Percentiles rank a stretch among this genome's conserved stretches.
Conservation (phyloP, 2,888 invertebrate species). For the Adelognathus sp. region DNA sequence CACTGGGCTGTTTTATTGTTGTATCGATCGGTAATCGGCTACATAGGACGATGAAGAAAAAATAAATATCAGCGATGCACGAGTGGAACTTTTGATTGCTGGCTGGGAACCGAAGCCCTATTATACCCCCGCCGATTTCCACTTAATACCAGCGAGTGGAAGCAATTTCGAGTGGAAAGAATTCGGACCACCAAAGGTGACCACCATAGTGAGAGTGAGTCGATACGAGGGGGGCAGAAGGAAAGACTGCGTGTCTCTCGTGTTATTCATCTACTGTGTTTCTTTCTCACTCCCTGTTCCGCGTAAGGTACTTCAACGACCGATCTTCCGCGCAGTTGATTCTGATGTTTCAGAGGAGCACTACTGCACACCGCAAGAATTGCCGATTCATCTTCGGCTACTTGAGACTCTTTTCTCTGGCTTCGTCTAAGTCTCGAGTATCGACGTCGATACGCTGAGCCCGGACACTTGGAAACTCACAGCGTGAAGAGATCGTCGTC, state of each 20-base stretch:
- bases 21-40: conserved; percentile 47
- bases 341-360: conserved; percentile 63
- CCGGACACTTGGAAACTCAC: conserved; percentile 20
- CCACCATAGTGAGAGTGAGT: conserved; percentile 58
- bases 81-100: conserved; percentile 67
- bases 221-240: conserved; percentile 53
- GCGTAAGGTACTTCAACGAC: conserved; percentile 72
- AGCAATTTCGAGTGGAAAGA: conserved; percentile 78
- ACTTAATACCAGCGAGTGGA: conserved; percentile 72
- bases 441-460: conserved; percentile 67
- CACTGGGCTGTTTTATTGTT: conserved; percentile 23
- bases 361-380: conserved; percentile 65
- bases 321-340: conserved; percentile 61
- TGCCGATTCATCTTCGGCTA: conserved; percentile 78
- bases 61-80: conserved; percentile 10
- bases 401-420: conserved; percentile 64
- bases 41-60: conserved; percentile 1
- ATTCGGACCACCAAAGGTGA: conserved; percentile 79
- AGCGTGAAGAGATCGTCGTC: conserved; percentile 17
- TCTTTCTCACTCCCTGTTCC: conserved; percentile 27
- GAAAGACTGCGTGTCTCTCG: conserved; percentile 52
- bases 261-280: conserved; percentile 34
- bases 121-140: conserved; percentile 73
- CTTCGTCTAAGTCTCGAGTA: conserved; percentile 62
- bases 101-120: conserved; percentile 59